Evolutionary conservation across 2,113 vertebrate genomes (phyloP), one percentile per base, ranked within the genome.

Genomic region (Psettodes erumei): DNA sequence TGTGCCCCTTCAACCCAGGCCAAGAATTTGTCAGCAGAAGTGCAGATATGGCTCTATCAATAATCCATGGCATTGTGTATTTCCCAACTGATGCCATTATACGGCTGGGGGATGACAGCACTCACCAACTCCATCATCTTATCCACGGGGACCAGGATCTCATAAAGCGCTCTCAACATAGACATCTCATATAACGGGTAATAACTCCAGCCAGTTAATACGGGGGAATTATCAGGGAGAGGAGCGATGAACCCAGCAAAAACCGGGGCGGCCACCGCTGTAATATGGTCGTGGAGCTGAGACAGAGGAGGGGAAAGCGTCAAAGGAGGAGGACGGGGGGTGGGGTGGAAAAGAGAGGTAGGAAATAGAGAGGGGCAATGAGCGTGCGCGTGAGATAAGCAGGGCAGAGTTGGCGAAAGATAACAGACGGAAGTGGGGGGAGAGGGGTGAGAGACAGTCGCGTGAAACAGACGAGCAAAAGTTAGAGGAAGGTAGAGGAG

Each of bases 91-190:
- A 95, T 90, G 93, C 93, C 93, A 93, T 96, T 96, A 95, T 92
- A 92, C 90, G 88, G 94, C 93, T 94, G 92, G 93, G 92, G 92
- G 95, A 96, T 95, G 95, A 96, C 94, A 95, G 93, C 89, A 87
- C 86, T 88, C 95, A 93, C 94, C 94, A 93, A 91, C 95, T 95
- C 95, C 95, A 96, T 96, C 95, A 93, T 93, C 88, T 89, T 93
- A 94, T 94, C 96, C 95, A 81, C 88, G 11, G 95, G 95, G 96
- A 96, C 88, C 94, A 95, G 94, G 96, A 98, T 96, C 95, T 97
- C 96, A 96, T 97, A 97, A 97, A 96, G 89, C 91, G 90, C 93
- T 95, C 95, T 96, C 96, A 94, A 95, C 96, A 94, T 91, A 95
- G 94, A 95, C 95, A 89, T 90, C 95, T 95, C 93, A 81, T 95